These are phyloP conservation scores for Trissolcus brochymenae DNA, from an alignment of 2,888 invertebrate genomes.

Conservation along the genomic window DNA sequence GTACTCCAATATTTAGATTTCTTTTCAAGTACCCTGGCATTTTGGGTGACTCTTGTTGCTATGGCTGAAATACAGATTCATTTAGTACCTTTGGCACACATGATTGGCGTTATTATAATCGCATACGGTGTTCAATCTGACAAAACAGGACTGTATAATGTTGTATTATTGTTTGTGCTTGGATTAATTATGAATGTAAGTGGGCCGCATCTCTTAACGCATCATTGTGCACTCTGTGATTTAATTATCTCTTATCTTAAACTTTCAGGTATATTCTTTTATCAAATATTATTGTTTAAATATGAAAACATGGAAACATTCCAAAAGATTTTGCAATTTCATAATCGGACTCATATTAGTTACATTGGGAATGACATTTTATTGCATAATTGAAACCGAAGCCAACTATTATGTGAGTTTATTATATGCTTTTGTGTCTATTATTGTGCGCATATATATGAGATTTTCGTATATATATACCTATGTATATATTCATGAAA, in stretches of 20 bases:
- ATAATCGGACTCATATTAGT: conserved; percentile 78
- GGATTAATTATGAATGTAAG: conserved; percentile 71
- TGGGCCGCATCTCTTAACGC: too few relatives aligned
- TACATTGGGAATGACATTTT: conserved; percentile 77
- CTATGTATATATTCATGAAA: too few relatives aligned
- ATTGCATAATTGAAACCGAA: conserved; percentile 79
- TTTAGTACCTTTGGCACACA: conserved; percentile 76
- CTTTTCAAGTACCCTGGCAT: conserved; percentile 79
- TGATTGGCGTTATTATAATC: conserved; percentile 78
- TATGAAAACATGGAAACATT: conserved; percentile 62
- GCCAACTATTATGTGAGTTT: conserved; percentile 78
- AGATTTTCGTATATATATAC: too few relatives aligned
- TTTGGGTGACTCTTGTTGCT: conserved; percentile 80
- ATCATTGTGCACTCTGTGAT: neutral
- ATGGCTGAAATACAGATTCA: conserved; percentile 77
- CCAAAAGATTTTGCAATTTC: conserved; percentile 65
- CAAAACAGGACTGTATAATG: conserved; percentile 77
- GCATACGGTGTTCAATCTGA: conserved; percentile 78
- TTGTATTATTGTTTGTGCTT: conserved; percentile 76
- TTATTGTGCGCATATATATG: neutral
- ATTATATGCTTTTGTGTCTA: neutral
- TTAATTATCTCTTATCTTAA: conserved; percentile 9
- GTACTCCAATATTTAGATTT: conserved; percentile 80
- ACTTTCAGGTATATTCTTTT: conserved; percentile 64
- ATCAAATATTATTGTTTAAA: conserved; percentile 63